Conservation (phyloP, 2,797 vertebrate species). For the Enteromius radiatus region DNA sequence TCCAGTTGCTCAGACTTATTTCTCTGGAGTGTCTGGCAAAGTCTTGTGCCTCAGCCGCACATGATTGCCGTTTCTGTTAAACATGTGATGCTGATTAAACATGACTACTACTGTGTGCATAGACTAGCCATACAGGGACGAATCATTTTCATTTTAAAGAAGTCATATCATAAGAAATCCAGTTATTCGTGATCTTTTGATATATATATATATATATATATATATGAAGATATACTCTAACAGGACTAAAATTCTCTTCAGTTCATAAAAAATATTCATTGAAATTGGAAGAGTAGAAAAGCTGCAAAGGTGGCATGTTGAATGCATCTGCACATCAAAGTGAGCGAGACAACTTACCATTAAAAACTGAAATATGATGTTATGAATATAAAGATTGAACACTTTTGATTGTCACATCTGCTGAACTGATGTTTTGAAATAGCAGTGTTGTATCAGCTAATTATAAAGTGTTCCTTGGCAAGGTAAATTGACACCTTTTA, state of each 20-base stretch:
- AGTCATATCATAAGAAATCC: slow-evolving; percentile 1
- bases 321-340: background rate
- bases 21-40: slow-evolving; percentile 34
- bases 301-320: background rate
- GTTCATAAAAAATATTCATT: background rate
- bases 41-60: slow-evolving; percentile 6
- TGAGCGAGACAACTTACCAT: background rate
- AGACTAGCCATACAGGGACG: slow-evolving; percentile 7
- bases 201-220: too few species aligned
- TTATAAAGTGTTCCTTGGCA: background rate
- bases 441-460: background rate
- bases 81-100: slow-evolving; percentile 30
- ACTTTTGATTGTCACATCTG: slow-evolving; percentile 14
- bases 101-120: slow-evolving; percentile 37
- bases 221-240: slow-evolving; percentile 4
- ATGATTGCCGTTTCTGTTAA: slow-evolving; percentile 15
- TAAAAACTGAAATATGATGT: background rate
- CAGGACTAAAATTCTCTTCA: background rate
- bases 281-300: background rate
- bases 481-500: background rate
- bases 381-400: slow-evolving; percentile 9
- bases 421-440: slow-evolving; percentile 26
- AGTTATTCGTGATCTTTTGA: slow-evolving; percentile 11
- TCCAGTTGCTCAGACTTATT: slow-evolving; percentile 28
- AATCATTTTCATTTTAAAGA: slow-evolving; percentile 10